phyloP scores from a whole-genome alignment of 1,140 invertebrate species.

The Solenopsis fugax region DNA sequence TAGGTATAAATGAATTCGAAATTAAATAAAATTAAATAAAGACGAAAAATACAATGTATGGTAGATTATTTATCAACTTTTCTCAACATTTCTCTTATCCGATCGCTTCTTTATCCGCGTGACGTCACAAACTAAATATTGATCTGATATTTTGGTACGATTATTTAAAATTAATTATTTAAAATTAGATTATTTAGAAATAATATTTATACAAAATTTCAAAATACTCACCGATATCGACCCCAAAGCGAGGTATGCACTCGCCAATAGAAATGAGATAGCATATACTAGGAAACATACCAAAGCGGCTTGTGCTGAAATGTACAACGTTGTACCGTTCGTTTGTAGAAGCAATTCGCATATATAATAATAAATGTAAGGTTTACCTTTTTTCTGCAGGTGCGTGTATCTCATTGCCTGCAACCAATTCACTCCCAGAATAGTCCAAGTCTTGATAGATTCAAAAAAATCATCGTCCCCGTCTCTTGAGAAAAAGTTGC shows the following conservation, averaged over 20 bases:
- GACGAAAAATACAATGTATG: neutral
- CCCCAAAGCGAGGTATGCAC: slow-evolving; percentile 80
- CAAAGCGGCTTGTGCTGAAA: slow-evolving; percentile 78
- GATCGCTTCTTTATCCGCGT: neutral
- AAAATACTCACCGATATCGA: slow-evolving; percentile 80
- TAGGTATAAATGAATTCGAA: neutral
- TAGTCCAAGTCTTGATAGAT: slow-evolving; percentile 77
- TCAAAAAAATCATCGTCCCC: slow-evolving; percentile 78
- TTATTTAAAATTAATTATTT: neutral
- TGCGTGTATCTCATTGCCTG: slow-evolving; percentile 76
- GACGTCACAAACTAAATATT: neutral
- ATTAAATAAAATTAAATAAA: neutral
- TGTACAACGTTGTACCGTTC: neutral
- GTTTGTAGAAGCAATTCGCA: neutral
- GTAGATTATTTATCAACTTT: neutral
- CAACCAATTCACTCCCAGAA: slow-evolving; percentile 83
- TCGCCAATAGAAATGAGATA: slow-evolving; percentile 77
- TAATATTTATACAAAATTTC: neutral
- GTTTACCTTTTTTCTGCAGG: slow-evolving; percentile 78
- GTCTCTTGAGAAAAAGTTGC: slow-evolving; percentile 80
- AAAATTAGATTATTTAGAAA: neutral
- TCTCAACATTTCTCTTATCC: neutral
- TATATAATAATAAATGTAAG: slow-evolving; percentile 16
- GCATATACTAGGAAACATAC: slow-evolving; percentile 79
- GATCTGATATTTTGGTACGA: neutral